Conservation (phyloP, 2,797 vertebrate species). For the Ctenosaura bakeri region DNA sequence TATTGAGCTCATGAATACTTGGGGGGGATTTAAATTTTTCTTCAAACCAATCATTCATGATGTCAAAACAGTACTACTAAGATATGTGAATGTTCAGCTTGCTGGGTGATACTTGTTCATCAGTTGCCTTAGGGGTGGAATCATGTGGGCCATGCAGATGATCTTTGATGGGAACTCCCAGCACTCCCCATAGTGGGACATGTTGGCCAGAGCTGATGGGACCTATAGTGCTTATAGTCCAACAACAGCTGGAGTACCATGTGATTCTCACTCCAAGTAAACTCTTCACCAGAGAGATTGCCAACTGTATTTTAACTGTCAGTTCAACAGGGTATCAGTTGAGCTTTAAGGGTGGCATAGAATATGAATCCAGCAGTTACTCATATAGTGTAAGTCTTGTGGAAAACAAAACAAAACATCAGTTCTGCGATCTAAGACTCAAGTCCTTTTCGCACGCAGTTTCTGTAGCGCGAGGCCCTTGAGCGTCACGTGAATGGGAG, state of each 20-base stretch:
- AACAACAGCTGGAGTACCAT: too few species aligned
- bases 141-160: too few species aligned
- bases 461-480: too few species aligned
- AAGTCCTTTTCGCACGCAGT: too few species aligned
- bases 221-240: too few species aligned
- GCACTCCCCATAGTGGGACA: too few species aligned
- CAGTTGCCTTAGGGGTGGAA: not conserved
- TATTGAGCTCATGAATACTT: not conserved
- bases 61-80: constrained; percentile 62
- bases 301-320: constrained; percentile 37
- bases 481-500: too few species aligned
- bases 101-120: constrained; percentile 52
- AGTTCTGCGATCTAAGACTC: not conserved
- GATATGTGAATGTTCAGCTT: constrained; percentile 55
- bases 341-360: constrained; percentile 35
- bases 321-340: not conserved
- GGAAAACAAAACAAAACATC: not conserved
- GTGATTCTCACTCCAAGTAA: not conserved
- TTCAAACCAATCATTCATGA: constrained; percentile 44
- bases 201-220: too few species aligned
- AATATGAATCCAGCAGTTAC: constrained; percentile 19
- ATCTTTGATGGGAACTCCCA: too few species aligned
- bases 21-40: constrained; percentile 29
- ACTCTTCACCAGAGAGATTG: constrained; percentile 37
- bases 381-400: not conserved